Percentiles rank a stretch among this genome's conserved stretches.
Evolutionary conservation across 2,113 vertebrate genomes (phyloP).

Genomic region (Ovis canadensis): DNA sequence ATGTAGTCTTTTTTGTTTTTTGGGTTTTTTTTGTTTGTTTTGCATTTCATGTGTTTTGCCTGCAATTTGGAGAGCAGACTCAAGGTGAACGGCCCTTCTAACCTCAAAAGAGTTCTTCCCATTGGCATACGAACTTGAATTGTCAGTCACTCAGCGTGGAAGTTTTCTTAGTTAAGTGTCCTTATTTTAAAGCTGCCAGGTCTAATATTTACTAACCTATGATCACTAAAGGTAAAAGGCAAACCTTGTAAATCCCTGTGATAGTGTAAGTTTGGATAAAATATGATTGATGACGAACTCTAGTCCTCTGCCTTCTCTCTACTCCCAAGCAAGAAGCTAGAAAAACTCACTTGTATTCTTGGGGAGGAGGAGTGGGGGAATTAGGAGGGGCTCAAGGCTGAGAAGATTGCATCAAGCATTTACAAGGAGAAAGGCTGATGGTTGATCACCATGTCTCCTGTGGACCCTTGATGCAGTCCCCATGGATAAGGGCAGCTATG

Average conservation of each 20-base stretch:
- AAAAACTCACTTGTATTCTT: background rate
- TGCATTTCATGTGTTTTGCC: background rate
- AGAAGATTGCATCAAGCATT: background rate
- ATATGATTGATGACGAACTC: background rate
- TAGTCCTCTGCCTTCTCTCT: background rate
- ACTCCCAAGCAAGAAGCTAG: background rate
- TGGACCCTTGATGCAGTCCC: background rate
- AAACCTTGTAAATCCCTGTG: background rate
- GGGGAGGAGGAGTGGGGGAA: rapidly evolving
- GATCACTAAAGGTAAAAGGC: background rate
- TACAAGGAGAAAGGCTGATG: background rate
- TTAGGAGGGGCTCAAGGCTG: background rate
- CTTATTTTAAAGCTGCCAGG: background rate
- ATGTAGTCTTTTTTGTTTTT: background rate
- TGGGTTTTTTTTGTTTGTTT: background rate
- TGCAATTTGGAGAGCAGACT: background rate
- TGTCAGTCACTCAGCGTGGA: background rate
- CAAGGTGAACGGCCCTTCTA: background rate
- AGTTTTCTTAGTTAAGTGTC: background rate
- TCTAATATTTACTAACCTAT: background rate
- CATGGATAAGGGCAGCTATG: background rate
- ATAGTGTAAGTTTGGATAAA: background rate
- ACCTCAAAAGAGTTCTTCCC: background rate
- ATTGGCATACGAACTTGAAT: background rate
- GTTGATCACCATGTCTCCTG: too few species aligned